Percentiles rank a stretch among this genome's conserved stretches.
These are phyloP conservation scores for Tragelaphus strepsiceros DNA, from an alignment of 2,113 vertebrate species.

Conservation along the genomic window DNA sequence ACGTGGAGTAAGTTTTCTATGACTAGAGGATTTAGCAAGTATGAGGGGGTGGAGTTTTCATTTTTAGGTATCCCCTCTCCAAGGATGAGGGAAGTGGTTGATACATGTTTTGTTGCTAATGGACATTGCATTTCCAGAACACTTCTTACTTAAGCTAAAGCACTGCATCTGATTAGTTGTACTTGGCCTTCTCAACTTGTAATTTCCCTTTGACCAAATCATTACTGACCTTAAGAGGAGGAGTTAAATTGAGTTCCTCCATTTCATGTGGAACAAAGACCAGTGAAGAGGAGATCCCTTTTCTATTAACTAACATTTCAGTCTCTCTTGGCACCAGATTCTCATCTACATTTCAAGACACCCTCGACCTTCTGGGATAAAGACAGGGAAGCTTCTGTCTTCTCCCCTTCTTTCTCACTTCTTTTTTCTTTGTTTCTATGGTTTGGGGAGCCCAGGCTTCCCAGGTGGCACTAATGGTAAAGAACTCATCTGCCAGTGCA, in stretches of 20 bases:
- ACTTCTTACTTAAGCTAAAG: neutral
- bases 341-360: neutral
- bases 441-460: neutral
- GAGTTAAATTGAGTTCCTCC: neutral
- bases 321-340: neutral
- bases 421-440: neutral
- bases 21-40: neutral
- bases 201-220: constrained; percentile 9
- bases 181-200: neutral
- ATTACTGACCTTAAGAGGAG: neutral
- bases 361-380: neutral
- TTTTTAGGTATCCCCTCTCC: neutral
- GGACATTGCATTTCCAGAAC: neutral
- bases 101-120: neutral
- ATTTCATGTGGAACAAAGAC: neutral
- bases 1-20: neutral
- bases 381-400: neutral
- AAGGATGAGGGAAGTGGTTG: neutral
- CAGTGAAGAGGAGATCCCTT: neutral
- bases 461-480: neutral
- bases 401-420: neutral
- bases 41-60: neutral
- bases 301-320: neutral
- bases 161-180: neutral
- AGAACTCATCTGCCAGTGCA: neutral